phyloP scores from a whole-genome alignment of 2,113 vertebrate genomes.

The Ctenomys sociabilis region DNA sequence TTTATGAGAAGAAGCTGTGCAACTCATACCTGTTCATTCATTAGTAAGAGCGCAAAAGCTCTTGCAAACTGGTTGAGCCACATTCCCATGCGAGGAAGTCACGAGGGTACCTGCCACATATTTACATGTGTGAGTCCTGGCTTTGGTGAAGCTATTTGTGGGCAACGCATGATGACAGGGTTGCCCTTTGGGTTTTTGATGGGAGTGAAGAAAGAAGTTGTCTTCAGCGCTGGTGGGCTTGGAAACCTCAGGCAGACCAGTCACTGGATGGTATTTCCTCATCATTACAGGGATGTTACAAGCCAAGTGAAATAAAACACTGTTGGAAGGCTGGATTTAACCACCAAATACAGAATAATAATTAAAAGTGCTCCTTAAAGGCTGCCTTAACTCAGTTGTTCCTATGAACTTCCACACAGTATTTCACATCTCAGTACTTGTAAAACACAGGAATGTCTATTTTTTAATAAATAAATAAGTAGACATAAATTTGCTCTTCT shows the following conservation, averaged over 20 bases:
- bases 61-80: slow-evolving; percentile 62
- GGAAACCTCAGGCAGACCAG: not conserved
- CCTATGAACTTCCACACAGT: not conserved
- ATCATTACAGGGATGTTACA: not conserved
- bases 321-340: not conserved
- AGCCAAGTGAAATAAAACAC: not conserved
- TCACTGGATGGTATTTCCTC: not conserved
- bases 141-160: slow-evolving; percentile 36
- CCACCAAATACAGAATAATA: not conserved
- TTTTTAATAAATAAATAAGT: not conserved
- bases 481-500: no score
- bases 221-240: not conserved
- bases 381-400: not conserved
- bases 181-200: not conserved
- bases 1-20: slow-evolving; percentile 53
- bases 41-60: not conserved
- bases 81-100: slow-evolving; percentile 56
- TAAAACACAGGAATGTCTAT: not conserved
- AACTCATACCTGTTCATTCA: slow-evolving; percentile 50
- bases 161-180: not conserved
- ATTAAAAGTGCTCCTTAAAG: not conserved
- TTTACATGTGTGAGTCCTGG: slow-evolving; percentile 18
- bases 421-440: not conserved
- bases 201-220: slow-evolving; percentile 3
- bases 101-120: not conserved